Evolutionary conservation across 2,113 vertebrate species (phyloP).

Genomic region (Haliaeetus leucogaster): DNA sequence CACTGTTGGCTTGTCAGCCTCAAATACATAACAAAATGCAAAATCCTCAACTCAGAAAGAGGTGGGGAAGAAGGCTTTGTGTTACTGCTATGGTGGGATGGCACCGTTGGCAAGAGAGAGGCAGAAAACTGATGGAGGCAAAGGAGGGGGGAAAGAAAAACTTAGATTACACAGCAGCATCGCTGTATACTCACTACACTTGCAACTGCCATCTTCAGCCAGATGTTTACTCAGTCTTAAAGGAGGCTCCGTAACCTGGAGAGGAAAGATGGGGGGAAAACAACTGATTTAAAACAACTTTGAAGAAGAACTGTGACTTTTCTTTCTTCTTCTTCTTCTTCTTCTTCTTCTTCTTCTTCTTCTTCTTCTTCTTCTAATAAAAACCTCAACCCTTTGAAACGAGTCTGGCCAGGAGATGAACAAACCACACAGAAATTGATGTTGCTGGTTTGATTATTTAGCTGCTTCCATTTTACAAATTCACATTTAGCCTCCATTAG

Average conservation of each 20-base stretch:
- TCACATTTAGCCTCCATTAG: neutral
- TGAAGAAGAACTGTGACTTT: neutral
- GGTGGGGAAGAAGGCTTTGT: neutral
- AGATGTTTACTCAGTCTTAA: neutral
- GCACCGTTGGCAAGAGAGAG: neutral
- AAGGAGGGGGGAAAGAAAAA: neutral
- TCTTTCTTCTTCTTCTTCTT: neutral
- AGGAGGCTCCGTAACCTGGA: neutral
- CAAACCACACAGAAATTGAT: neutral
- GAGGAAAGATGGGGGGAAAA: neutral
- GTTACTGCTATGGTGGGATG: accelerated
- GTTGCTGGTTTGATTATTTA: neutral
- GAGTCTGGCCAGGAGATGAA: neutral
- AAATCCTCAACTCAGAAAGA: neutral
- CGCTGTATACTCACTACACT: neutral
- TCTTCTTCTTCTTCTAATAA: neutral
- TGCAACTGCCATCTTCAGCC: neutral
- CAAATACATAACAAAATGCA: neutral
- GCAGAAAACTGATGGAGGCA: neutral
- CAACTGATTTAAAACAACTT: neutral
- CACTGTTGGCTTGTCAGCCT: neutral
- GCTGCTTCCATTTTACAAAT: neutral
- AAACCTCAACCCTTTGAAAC: neutral
- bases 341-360: neutral
- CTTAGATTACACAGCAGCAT: neutral